phyloP scores from a whole-genome alignment of 1,140 invertebrate genomes.

The Drosophila santomea region DNA sequence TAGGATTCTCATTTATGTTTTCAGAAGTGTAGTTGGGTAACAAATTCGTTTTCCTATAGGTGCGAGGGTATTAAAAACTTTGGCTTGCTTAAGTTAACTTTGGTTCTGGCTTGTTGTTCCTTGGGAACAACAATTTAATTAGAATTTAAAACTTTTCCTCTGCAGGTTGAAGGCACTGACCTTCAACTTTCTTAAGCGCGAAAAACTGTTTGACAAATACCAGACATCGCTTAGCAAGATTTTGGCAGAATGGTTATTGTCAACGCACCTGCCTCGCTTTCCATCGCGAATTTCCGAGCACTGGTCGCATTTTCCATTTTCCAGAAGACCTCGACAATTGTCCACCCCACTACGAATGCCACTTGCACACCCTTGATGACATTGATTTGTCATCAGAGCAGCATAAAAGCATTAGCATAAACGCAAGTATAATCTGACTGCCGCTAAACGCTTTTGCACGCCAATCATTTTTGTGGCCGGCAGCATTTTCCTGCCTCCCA shows the following conservation, averaged over 20 bases:
- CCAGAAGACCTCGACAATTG: not conserved
- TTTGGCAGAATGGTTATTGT: not conserved
- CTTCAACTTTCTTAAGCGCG: not conserved
- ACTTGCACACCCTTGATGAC: not conserved
- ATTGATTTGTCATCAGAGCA: conserved; percentile 18
- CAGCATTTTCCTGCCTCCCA: not conserved
- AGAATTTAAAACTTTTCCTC: not conserved
- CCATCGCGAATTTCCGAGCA: not conserved
- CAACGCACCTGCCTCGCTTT: not conserved
- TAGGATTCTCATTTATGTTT: no score
- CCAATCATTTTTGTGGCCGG: conserved; percentile 43
- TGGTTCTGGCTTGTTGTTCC: not conserved
- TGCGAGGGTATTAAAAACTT: not conserved
- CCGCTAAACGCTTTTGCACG: conserved; percentile 52
- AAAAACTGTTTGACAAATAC: not conserved
- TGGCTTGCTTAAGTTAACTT: not conserved
- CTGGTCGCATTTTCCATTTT: not conserved
- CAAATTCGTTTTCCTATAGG: no score
- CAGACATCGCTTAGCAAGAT: no score
- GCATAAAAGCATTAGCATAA: conserved; percentile 35
- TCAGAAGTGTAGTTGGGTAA: no score
- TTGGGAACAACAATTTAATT: not conserved
- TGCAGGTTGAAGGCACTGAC: not conserved
- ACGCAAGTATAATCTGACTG: conserved; percentile 37
- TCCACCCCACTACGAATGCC: not conserved